A percentile compares a stretch with the other conserved stretches of the same genome.
Conservation (phyloP, 2,797 vertebrate species). For the Lophotriccus pileatus region DNA sequence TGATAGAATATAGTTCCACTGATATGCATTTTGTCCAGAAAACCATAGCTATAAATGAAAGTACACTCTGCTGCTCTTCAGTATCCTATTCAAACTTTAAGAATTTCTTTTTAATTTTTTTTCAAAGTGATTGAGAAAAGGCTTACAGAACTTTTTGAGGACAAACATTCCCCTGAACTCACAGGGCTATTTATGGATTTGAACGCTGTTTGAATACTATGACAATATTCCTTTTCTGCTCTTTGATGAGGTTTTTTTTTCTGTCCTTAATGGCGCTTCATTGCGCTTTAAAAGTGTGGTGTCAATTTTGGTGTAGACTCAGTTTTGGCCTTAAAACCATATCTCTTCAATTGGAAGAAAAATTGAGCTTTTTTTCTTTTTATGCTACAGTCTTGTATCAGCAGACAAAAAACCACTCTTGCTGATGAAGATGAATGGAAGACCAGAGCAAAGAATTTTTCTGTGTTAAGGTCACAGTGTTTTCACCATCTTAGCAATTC, state of each 20-base stretch:
- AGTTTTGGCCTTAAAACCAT: background rate
- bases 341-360: background rate
- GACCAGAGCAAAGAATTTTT: background rate
- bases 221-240: background rate
- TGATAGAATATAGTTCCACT: background rate
- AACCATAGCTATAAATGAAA: background rate
- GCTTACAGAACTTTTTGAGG: background rate
- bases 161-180: background rate
- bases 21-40: background rate
- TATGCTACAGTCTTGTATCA: background rate
- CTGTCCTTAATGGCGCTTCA: background rate
- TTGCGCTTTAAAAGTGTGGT: background rate
- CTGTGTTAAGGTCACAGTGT: background rate
- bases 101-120: background rate
- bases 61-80: background rate
- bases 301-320: background rate
- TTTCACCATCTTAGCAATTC: background rate
- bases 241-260: background rate
- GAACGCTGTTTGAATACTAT: background rate
- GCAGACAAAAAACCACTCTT: background rate
- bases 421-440: background rate
- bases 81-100: background rate
- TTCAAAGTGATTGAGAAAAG: background rate
- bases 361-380: background rate
- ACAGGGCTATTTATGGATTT: background rate